These are phyloP conservation scores for Gracilinanus agilis DNA, from an alignment of 2,113 vertebrate genomes.

Conservation along the genomic window DNA sequence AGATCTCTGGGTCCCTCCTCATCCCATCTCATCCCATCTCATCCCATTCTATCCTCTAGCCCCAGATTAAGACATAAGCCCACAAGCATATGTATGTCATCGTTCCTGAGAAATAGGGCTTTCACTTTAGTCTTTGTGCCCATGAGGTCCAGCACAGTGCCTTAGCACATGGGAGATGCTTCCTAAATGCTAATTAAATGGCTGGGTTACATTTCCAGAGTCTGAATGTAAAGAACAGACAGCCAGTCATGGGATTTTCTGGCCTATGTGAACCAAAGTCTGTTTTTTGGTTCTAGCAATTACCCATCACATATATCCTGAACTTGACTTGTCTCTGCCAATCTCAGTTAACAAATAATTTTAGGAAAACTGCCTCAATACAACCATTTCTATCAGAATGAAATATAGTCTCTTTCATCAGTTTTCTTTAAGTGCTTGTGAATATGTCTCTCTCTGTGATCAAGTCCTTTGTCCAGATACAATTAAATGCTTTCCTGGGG, in stretches of 20 bases:
- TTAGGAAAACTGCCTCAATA: not conserved
- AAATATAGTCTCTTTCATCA: not conserved
- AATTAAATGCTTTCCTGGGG: not conserved
- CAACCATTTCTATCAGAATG: not conserved
- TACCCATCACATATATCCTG: not conserved
- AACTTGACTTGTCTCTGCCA: not conserved
- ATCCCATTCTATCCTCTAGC: not conserved
- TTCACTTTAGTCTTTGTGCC: not conserved
- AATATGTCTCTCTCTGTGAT: not conserved
- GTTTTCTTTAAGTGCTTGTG: not conserved
- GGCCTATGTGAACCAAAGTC: not conserved
- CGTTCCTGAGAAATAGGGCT: not conserved
- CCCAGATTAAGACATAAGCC: not conserved
- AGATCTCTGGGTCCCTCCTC: not conserved
- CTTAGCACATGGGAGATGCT: not conserved
- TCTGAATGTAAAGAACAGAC: not conserved
- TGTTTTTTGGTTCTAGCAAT: not conserved
- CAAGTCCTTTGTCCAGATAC: not conserved
- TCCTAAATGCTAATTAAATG: not conserved
- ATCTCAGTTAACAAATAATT: not conserved
- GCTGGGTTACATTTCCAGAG: not conserved
- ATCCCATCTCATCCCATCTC: not conserved
- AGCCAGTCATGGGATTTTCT: not conserved
- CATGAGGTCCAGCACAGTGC: not conserved
- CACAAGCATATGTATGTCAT: not conserved